These are phyloP conservation scores for Jacana jacana DNA, from an alignment of 2,113 vertebrate species.

Conservation along the genomic window DNA sequence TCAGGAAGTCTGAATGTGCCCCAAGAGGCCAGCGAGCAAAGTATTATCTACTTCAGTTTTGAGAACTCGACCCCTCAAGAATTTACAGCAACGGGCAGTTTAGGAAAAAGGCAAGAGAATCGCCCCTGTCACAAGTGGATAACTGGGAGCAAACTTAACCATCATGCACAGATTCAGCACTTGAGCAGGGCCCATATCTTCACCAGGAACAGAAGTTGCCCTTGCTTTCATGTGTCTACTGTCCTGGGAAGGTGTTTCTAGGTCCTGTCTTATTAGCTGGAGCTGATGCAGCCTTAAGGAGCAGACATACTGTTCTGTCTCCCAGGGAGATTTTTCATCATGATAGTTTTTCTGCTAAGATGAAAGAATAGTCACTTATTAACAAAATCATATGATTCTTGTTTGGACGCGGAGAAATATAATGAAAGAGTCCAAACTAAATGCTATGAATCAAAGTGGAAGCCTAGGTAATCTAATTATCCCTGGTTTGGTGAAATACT, in stretches of 20 bases:
- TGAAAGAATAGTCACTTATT: neutral
- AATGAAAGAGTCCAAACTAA: neutral
- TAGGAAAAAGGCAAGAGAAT: neutral
- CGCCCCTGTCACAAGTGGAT: neutral
- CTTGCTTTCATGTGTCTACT: neutral
- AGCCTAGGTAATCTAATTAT: neutral
- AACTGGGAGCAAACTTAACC: neutral
- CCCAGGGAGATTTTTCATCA: neutral
- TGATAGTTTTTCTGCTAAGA: neutral
- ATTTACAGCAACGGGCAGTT: neutral
- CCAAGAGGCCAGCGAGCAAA: fast-evolving
- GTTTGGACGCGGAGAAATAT: neutral
- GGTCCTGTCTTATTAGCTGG: neutral
- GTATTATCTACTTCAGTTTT: neutral
- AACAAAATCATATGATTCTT: neutral
- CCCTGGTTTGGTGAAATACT: neutral
- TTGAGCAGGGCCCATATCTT: neutral
- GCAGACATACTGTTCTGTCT: neutral
- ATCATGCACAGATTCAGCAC: neutral
- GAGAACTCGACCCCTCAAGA: neutral
- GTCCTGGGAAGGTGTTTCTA: neutral
- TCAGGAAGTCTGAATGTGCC: neutral
- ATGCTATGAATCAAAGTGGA: neutral
- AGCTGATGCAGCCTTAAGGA: neutral
- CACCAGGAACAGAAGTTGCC: neutral